Evolutionary conservation across 2,888 invertebrate species (phyloP).

Genomic region (Argyresthia albistria): DNA sequence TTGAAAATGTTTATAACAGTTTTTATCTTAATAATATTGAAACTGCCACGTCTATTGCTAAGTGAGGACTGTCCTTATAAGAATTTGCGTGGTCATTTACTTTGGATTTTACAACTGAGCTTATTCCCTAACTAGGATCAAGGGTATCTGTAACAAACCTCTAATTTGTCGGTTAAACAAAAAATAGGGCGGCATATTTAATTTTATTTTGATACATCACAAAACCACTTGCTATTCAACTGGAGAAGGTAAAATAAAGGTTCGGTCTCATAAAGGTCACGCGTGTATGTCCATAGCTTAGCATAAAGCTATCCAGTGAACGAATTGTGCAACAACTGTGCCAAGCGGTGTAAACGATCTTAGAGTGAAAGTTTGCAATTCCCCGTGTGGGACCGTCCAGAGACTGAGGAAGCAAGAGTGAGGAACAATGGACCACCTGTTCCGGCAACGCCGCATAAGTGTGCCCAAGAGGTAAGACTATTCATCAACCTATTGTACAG

Average conservation of each 20-base stretch:
- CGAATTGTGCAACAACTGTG: slow-evolving; percentile 9
- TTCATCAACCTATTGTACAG: not conserved
- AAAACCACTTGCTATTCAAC: too few relatives aligned
- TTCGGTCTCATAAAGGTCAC: not conserved
- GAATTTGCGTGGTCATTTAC: too few relatives aligned
- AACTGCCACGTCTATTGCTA: too few relatives aligned
- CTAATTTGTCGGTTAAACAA: too few relatives aligned
- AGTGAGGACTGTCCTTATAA: too few relatives aligned
- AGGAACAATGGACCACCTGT: slow-evolving; percentile 65
- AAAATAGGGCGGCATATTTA: too few relatives aligned
- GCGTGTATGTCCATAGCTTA: not conserved
- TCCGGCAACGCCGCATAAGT: slow-evolving; percentile 62
- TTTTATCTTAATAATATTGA: too few relatives aligned
- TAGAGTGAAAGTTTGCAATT: slow-evolving; percentile 56
- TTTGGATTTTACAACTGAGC: too few relatives aligned
- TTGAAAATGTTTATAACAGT: too few relatives aligned
- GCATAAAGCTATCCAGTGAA: not conserved
- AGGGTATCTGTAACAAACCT: too few relatives aligned
- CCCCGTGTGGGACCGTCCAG: slow-evolving; percentile 46
- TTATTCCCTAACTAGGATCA: too few relatives aligned
- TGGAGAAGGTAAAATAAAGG: not conserved
- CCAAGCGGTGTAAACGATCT: slow-evolving; percentile 19
- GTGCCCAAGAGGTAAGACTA: slow-evolving; percentile 55
- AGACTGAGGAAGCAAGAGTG: slow-evolving; percentile 32
- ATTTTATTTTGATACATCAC: too few relatives aligned